These are phyloP conservation scores for Drosophila sulfurigaster DNA, from an alignment of 1,140 invertebrate species.

Conservation along the genomic window DNA sequence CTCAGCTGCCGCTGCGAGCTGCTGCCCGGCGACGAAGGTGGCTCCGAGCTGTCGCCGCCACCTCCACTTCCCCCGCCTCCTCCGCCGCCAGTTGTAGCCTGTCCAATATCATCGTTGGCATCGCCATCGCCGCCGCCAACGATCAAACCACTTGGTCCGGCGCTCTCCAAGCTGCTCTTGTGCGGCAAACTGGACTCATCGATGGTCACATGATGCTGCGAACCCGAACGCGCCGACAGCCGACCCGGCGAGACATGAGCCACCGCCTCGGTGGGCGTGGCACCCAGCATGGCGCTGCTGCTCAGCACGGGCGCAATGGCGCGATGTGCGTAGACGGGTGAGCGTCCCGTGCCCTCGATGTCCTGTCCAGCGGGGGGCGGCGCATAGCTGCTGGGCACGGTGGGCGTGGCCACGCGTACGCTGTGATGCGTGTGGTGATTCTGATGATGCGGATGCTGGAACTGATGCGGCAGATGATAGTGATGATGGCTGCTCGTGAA, in stretches of 20 bases:
- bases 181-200: conserved; percentile 80
- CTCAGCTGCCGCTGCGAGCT: conserved; percentile 56
- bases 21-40: conserved; percentile 70
- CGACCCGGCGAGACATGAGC: conserved; percentile 88
- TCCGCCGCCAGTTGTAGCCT: conserved; percentile 45
- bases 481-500: conserved; percentile 80
- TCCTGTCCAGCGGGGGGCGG: conserved; percentile 32
- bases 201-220: conserved; percentile 83
- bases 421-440: conserved; percentile 82
- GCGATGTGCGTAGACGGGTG: conserved; percentile 40
- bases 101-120: neutral
- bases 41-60: conserved; percentile 66
- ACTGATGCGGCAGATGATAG: conserved; percentile 81
- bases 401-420: conserved; percentile 77
- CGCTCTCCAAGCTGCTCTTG: conserved; percentile 56
- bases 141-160: conserved; percentile 66
- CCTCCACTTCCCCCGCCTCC: conserved; percentile 46
- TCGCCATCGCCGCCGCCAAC: conserved; percentile 63
- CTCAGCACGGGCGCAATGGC: conserved; percentile 5
- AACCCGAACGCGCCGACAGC: conserved; percentile 67
- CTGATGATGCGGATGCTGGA: conserved; percentile 83
- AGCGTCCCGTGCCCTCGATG: conserved; percentile 29
- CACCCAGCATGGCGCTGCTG: conserved; percentile 20
- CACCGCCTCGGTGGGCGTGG: conserved; percentile 65
- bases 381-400: conserved; percentile 74